Evolutionary conservation across 2,113 vertebrate species (phyloP).

Genomic region (Sylvietta virens): DNA sequence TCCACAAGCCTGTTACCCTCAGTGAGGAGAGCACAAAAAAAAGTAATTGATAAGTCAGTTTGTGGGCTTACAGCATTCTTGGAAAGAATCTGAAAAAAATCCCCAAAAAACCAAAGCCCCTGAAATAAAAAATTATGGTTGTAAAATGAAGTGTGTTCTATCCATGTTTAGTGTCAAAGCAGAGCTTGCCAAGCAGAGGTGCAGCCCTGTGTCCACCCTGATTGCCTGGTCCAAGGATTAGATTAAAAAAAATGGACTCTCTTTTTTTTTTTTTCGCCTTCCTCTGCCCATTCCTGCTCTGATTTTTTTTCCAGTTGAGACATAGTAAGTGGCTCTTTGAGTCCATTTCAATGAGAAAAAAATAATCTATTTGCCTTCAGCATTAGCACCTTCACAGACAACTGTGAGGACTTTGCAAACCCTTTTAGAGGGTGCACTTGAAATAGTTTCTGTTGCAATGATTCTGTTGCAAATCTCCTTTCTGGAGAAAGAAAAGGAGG

Average conservation of each 20-base stretch:
- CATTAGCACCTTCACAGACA: neutral
- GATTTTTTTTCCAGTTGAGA: neutral
- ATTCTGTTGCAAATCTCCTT: no score
- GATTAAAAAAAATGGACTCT: neutral
- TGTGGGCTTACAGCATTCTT: neutral
- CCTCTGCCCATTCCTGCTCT: neutral
- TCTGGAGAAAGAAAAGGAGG: neutral
- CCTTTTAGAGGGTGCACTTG: neutral
- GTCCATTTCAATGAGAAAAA: neutral
- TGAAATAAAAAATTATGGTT: neutral
- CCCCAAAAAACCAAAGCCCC: neutral
- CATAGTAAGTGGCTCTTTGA: neutral
- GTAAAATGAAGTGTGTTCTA: neutral
- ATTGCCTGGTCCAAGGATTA: neutral
- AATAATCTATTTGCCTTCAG: neutral
- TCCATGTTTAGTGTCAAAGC: neutral
- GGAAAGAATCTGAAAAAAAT: neutral
- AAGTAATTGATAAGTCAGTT: slow-evolving; percentile 5
- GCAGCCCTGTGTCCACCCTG: neutral
- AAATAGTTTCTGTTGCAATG: neutral
- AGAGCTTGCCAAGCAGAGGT: neutral
- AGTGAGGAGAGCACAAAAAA: neutral
- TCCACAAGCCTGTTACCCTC: neutral
- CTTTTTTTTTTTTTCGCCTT: neutral
- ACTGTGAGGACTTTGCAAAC: neutral